Base-by-base conservation (phyloP, 1,140 invertebrate species). In the Macrobrachium rosenbergii region DNA sequence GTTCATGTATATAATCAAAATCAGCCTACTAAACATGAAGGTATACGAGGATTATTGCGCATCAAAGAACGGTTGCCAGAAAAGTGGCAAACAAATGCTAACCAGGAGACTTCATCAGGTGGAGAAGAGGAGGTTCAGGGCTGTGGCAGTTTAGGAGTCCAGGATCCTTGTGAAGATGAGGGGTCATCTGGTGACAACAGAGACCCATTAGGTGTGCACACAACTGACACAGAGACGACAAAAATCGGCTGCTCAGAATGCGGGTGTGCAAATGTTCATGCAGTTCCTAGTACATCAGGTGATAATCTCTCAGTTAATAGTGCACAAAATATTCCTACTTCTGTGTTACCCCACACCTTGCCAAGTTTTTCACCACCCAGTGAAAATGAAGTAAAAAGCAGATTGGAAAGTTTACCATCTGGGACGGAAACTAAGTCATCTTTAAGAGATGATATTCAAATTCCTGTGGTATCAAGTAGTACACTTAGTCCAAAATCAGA, bases 381-480 rank as follows among this genome's bases (percentile, higher is more conserved):
- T 23, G 82, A 82, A 67, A 75, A 63, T 62, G 83, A 59, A 67
- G 19, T 73, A 81, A 79, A 83, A 58, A 58, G 52, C 12, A 63
- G 45, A 60, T 86, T 37, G n/a, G 67, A 76, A 43, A 81, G 62
- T 23, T 45, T 21, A 60, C 72, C 78, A 87, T 52, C 52, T 12
- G 52, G 7, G 52, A 12, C 12, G 23, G 60, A 45, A 17, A 72
- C 80, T 23, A 89, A 81, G 52, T 52, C 52, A 28, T 82, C 76
- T 37, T 67, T 87, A 67, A 87, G 72, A 82, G 87, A 90, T 83
- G 89, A 90, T 80, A 88, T 90, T 43, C 89, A 90, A 83, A 90
- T 90, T 82, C 89, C 89, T 63, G 82, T 90, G 28, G 83, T 90
- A 59, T 90, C 89, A 45, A 90, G 89, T 80, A 90, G 89, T 79